Evolutionary conservation across 2,113 vertebrate genomes (phyloP).

Genomic region (Antechinus flavipes): DNA sequence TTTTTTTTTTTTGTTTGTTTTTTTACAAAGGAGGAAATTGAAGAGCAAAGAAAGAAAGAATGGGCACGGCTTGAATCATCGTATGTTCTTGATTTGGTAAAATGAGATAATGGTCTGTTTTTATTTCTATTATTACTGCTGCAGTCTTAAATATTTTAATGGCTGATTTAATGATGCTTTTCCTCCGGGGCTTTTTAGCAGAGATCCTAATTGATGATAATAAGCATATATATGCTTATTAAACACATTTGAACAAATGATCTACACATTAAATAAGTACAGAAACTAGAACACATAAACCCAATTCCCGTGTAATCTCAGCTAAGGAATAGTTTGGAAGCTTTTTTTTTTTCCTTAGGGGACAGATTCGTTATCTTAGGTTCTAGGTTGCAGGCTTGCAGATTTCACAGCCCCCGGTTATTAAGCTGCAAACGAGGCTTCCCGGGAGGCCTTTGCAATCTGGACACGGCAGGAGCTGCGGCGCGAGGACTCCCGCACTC

Average conservation of each 20-base stretch:
- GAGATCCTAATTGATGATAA: background rate
- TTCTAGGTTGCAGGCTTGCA: background rate
- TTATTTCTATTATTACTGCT: background rate
- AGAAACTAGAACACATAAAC: background rate
- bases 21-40: background rate
- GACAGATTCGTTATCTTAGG: background rate
- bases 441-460: background rate
- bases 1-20: too few species aligned
- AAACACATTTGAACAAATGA: background rate
- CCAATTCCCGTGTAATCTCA: background rate
- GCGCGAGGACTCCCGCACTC: background rate
- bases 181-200: background rate
- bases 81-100: background rate
- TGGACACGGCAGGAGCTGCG: background rate
- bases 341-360: background rate
- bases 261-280: background rate
- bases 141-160: background rate
- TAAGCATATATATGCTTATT: background rate
- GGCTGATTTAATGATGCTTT: background rate
- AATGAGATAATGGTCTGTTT: background rate
- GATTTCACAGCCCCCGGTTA: background rate
- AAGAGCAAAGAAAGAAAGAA: background rate
- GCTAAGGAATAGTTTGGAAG: background rate
- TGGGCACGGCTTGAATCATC: background rate
- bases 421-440: background rate